Evolutionary conservation across 2,797 vertebrate genomes (phyloP).

Genomic region (Epinephelus coioides): DNA sequence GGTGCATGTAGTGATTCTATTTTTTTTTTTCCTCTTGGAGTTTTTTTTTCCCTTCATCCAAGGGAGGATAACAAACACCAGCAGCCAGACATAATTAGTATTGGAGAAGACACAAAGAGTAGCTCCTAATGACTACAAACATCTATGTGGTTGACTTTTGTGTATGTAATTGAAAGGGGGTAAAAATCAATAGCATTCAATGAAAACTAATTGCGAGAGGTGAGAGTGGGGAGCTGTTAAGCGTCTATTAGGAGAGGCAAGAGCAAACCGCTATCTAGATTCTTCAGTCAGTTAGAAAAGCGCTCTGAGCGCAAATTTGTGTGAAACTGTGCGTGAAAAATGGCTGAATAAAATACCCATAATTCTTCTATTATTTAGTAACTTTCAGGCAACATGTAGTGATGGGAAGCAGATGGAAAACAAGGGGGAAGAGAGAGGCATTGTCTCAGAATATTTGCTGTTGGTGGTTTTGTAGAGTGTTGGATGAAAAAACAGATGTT

Average conservation of each 20-base stretch:
- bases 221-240: slow-evolving; percentile 69
- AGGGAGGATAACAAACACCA: slow-evolving; percentile 74
- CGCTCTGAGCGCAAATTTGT: slow-evolving; percentile 81
- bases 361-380: slow-evolving; percentile 87
- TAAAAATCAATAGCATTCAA: slow-evolving; percentile 87
- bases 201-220: slow-evolving; percentile 86
- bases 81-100: slow-evolving; percentile 87
- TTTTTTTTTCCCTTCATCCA: slow-evolving; percentile 71
- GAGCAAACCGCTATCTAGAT: slow-evolving; percentile 66
- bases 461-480: slow-evolving; percentile 6
- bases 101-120: slow-evolving; percentile 86
- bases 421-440: slow-evolving; percentile 36
- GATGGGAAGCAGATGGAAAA: slow-evolving; percentile 69
- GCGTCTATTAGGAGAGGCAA: slow-evolving; percentile 72
- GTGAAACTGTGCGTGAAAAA: slow-evolving; percentile 88
- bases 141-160: slow-evolving; percentile 85
- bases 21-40: slow-evolving; percentile 74
- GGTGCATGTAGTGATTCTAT: slow-evolving; percentile 84
- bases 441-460: slow-evolving; percentile 44
- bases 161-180: slow-evolving; percentile 84
- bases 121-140: slow-evolving; percentile 87
- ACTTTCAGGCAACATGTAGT: slow-evolving; percentile 70
- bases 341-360: slow-evolving; percentile 82
- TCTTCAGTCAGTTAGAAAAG: slow-evolving; percentile 80
- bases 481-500: background rate